Evolutionary conservation across 2,113 vertebrate genomes (phyloP).

Genomic region (cat (Felis catus)): DNA sequence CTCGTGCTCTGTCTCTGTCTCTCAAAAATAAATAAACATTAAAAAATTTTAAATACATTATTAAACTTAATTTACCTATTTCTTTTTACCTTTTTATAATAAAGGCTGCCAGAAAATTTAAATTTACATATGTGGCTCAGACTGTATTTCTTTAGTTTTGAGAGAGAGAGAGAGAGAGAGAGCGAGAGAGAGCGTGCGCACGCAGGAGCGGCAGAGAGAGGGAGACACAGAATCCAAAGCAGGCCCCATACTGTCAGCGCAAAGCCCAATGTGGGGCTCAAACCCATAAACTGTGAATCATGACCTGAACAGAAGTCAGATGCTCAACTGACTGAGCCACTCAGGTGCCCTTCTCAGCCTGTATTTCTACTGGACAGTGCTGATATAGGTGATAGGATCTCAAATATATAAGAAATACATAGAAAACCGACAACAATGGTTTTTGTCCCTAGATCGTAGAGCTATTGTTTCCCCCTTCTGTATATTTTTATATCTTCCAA

Average conservation of each 20-base stretch:
- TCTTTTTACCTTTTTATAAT: slow-evolving; percentile 34
- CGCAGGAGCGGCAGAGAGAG: no score
- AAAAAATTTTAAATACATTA: neutral
- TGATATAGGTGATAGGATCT: neutral
- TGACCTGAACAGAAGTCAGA: no score
- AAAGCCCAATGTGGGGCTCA: no score
- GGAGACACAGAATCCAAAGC: no score
- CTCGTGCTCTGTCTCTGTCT: no score
- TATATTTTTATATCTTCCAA: slow-evolving; percentile 7
- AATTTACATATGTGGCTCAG: neutral
- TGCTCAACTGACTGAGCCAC: no score
- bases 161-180: no score
- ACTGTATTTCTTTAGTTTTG: neutral
- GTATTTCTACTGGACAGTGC: neutral
- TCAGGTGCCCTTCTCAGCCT: neutral
- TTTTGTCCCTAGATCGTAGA: neutral
- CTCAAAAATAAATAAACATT: neutral
- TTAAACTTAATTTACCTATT: slow-evolving; percentile 2
- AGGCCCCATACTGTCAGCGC: no score
- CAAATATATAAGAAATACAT: neutral
- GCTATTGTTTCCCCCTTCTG: neutral
- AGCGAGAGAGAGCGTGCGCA: no score
- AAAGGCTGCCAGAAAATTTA: neutral
- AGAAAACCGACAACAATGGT: neutral
- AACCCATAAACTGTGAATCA: no score